Base-by-base conservation (phyloP, 2,888 invertebrate species). In the Phortica magna region DNA sequence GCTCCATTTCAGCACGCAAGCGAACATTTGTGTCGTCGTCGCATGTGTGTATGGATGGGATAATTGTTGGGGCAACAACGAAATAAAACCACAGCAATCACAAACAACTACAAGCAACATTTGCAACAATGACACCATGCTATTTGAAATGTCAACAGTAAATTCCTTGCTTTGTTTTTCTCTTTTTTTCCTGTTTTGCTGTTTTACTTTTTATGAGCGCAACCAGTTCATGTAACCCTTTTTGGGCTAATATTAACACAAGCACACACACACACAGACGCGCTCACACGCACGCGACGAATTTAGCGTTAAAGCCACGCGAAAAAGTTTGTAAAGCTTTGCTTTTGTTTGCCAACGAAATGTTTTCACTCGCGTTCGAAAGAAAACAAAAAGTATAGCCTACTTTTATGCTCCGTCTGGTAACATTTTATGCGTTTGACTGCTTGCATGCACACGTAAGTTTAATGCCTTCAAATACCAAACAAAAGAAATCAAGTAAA, bases 61-160 rank as follows among this genome's bases (percentile, higher is more conserved):
- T 85, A 85, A 87, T 85, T 85, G 85, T 87, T 79, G 75, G 79
- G 78, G 77, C 79, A 81, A 79, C 80, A 80, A 76, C 77, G 70
- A 71, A 71, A 71, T 53, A 53, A 71, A 71, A 71, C 70, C 70
- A 71, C 70, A 31, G 22, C 70, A 71, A 71, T 71, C 55, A 76
- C 77, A 77, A 75, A 67, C 74, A 73, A 39, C 72, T 17, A 7
- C 57, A 17, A 78, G 82, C 73, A 74, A 73, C 55, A 48, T 64
- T 14, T 2, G 42, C 41, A 42, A 73, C 9, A 59, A 73, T 31
- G 17, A 17, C 67, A 53, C 53, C 64, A 74, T 75, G 79, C 79
- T 82, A 81, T 79, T 79, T 78, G 74, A 82, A 84, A 83, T 81
- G 85, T 87, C 88, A 82, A 85, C 82, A 80, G 85, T 78, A 84